These are phyloP conservation scores for Oncorhynchus nerka DNA, from an alignment of 2,113 vertebrate genomes.

Conservation along the genomic window DNA sequence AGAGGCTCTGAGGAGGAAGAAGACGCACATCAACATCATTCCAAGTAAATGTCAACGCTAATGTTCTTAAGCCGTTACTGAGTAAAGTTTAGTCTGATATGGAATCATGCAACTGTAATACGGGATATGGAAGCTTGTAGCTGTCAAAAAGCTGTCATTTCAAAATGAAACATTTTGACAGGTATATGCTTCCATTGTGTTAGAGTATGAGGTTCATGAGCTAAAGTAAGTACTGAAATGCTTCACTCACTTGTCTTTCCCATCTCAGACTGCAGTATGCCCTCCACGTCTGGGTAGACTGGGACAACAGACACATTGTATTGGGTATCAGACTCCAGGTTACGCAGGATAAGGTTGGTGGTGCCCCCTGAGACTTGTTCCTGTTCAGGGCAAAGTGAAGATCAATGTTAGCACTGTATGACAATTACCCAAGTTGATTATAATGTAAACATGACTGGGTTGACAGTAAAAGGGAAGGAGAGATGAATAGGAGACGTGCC, in stretches of 20 bases:
- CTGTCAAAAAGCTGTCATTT: too few relatives aligned
- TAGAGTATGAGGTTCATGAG: background rate
- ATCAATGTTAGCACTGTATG: background rate
- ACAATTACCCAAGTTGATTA: background rate
- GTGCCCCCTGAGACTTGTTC: constrained; percentile 88
- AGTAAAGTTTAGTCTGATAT: background rate
- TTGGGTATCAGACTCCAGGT: constrained; percentile 61
- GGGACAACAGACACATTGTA: constrained; percentile 73
- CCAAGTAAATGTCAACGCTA: background rate
- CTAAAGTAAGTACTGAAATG: background rate
- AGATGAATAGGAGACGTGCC: constrained; percentile 66
- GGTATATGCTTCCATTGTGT: background rate
- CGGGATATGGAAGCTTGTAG: too few relatives aligned
- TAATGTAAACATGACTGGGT: background rate
- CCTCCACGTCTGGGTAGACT: constrained; percentile 84
- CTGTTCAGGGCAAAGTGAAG: constrained; percentile 61
- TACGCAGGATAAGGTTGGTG: constrained; percentile 70
- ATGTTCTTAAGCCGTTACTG: too few relatives aligned
- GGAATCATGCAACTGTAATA: background rate
- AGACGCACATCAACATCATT: background rate
- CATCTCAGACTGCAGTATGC: constrained; percentile 80
- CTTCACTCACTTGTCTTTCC: constrained; percentile 89
- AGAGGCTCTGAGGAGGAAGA: constrained; percentile 78
- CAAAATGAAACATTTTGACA: too few relatives aligned
- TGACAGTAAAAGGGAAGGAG: background rate